Base-by-base conservation (phyloP, 2,888 invertebrate genomes). In the Leptura quadrifasciata region DNA sequence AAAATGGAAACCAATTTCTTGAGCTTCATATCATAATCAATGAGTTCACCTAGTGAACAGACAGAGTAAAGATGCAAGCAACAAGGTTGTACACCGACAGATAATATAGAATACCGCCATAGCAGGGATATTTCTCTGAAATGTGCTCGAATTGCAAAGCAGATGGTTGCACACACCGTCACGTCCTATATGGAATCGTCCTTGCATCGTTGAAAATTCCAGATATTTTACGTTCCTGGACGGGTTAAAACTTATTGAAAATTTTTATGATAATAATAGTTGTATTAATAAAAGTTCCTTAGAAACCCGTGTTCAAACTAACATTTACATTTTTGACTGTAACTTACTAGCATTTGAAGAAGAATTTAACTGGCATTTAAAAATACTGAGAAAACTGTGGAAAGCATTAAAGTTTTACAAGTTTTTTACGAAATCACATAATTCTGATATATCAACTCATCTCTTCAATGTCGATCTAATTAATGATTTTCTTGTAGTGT, bases 121-220 rank as follows among this genome's bases (percentile, higher is more conserved):
- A 71, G 61, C 54, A 17, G 10, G 27, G 31, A 61, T 52, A 60
- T 24, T 60, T 12, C 31, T 17, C 61, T 35, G 52, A 52, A 71
- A 47, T 71, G 71, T 52, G 71, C 61, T 61, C 27, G 20, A 71
- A 52, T 71, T 71, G 71, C 71, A 61, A 60, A 57, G 27, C 61
- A 61, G 61, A 61, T 27, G 61, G 31, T 61, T 61, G 61, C 61
- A 61, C 61, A 31, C 61, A 61, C 61, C 24, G 61, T 61, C 61
- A 61, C 61, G 31, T 61, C 24, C 61, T 61, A n/a, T n/a, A 61
- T n/a, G 61, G 24, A n/a, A 27, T 61, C 61, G 31, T 31, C 61
- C 61, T 31, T 31, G 31, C 61, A 27, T 15, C 31, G 17, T 17
- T n/a, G 61, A 27, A 21, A 61, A 27, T 31, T 61, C 61, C 1